phyloP scores from a whole-genome alignment of 1,140 invertebrate genomes.

The honey bee (Apis mellifera) region DNA sequence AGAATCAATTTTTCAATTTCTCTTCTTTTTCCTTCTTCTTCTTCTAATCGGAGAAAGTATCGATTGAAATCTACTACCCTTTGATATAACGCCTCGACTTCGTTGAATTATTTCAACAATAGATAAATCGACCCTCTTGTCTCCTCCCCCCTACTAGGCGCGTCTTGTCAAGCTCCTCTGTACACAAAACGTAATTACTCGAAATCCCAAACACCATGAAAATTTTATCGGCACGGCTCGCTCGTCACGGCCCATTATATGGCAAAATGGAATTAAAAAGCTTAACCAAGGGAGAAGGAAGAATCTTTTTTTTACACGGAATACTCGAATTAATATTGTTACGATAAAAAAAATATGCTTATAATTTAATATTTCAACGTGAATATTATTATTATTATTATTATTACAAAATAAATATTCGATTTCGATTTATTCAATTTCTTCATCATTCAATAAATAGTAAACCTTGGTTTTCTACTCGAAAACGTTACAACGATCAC shows the following conservation, averaged over 20 bases:
- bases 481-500: too few species aligned
- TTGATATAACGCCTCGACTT: constrained; percentile 59
- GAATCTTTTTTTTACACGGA: too few species aligned
- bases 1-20: not conserved
- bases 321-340: too few species aligned
- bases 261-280: constrained; percentile 35
- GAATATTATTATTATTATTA: too few species aligned
- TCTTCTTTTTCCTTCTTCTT: too few species aligned
- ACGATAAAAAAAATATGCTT: too few species aligned
- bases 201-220: constrained; percentile 77
- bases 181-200: constrained; percentile 76
- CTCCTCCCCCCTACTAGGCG: not conserved
- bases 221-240: constrained; percentile 66
- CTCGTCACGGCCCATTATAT: constrained; percentile 43
- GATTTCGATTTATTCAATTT: too few species aligned
- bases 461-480: too few species aligned
- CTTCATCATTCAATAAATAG: too few species aligned
- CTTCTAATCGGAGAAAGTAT: not conserved
- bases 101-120: constrained; percentile 73
- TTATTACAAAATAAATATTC: too few species aligned
- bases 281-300: not conserved
- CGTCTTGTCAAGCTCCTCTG: constrained; percentile 24
- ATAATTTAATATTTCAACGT: too few species aligned
- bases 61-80: constrained; percentile 58
- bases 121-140: constrained; percentile 66